These are phyloP conservation scores for Cercocebus atys DNA, from an alignment of 2,113 vertebrate species.

Conservation along the genomic window DNA sequence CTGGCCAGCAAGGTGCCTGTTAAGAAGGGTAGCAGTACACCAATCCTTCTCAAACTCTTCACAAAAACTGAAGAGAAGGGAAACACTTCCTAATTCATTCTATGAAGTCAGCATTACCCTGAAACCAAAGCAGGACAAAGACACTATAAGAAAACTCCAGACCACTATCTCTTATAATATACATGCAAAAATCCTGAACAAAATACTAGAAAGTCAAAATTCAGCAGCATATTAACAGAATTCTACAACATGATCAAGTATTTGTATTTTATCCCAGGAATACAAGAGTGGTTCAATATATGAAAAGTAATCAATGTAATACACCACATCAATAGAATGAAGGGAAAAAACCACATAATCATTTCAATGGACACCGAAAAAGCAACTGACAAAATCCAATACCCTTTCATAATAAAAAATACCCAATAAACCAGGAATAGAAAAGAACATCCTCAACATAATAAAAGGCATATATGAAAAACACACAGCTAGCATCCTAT, in stretches of 20 bases:
- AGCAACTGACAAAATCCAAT: conserved; percentile 30
- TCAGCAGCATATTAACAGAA: neutral
- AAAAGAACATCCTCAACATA: conserved; percentile 12
- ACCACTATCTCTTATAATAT: neutral
- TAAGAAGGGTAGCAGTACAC: neutral
- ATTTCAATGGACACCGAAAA: conserved; percentile 1
- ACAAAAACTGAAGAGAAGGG: neutral
- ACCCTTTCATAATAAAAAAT: conserved; percentile 39
- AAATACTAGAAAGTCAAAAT: conserved; percentile 12
- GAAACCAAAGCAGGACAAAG: conserved; percentile 7
- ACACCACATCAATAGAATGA: conserved; percentile 21
- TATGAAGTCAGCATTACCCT: neutral
- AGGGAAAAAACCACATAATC: neutral
- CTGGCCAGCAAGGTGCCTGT: neutral
- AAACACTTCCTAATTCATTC: conserved; percentile 8
- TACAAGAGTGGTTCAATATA: neutral
- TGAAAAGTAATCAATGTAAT: conserved; percentile 6
- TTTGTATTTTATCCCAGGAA: neutral
- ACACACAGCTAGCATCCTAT: neutral
- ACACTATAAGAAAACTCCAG: neutral
- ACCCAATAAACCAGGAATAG: neutral
- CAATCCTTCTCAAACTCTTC: conserved; percentile 4
- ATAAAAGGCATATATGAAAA: conserved; percentile 7
- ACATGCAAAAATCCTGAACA: conserved; percentile 25
- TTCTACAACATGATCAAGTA: neutral